Evolutionary conservation across 2,113 vertebrate species (phyloP), one percentile per base, ranked within the genome.

Genomic region (Perccottus glenii): DNA sequence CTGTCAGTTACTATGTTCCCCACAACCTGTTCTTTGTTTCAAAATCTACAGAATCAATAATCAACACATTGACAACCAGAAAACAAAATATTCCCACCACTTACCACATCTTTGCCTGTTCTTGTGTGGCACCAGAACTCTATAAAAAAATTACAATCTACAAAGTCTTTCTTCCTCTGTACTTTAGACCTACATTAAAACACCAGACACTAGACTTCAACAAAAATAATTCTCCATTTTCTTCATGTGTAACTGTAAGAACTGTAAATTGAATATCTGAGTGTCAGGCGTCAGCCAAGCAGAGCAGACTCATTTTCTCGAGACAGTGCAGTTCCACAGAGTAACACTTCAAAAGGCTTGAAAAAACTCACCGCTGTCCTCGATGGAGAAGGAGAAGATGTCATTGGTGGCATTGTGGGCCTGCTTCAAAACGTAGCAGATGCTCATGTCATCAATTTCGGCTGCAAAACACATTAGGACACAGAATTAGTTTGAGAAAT

Each of bases 371-470:
- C 94, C 93, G 2, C 51, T 90, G 77, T 95, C 94, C 87, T 94
- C 92, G 11, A 95, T 81, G 42, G 92, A 94, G 79, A 98, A 96
- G 77, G 88, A 89, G 87, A 96, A 95, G 67, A 92, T 74, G 66
- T 95, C 94, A 48, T 85, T 90, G 16, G 93, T 92, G 19, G 92
- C 88, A 16, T 92, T 93, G 79, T 88, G 87, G 5, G 84, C 85
- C 46, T 94, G 82, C 36, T 81, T 92, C 79, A 96, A 84, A 73
- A 95, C 59, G 44, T 95, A 96, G 67, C 88, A 92, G 77, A 96
- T 87, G 69, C 86, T 93, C 92, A 93, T 92, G 42, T 95, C 93
- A 60, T 95, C 91, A 64, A 95, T 92, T 77, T 94, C 94, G 64
- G 89, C 95, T 95, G 77, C 60, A 84, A 85, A 70, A 73, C 10